A percentile compares a stretch with the other conserved stretches of the same genome.
Conservation (phyloP, 2,888 invertebrate species). For the Parascotia fuliginaria region DNA sequence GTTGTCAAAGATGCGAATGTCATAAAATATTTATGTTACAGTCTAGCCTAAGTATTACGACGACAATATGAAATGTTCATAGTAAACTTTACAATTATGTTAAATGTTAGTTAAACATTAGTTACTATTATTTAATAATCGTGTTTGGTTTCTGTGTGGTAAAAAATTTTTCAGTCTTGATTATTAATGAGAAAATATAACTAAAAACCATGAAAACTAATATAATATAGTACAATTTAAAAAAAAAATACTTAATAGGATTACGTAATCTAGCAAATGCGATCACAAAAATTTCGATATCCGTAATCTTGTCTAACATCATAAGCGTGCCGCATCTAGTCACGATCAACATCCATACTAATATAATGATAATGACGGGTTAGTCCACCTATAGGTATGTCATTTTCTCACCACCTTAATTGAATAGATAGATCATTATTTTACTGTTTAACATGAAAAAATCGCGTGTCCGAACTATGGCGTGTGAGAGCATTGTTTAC, state of each 20-base stretch:
- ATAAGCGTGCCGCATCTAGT: slow-evolving; percentile 60
- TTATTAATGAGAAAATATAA: too few species aligned
- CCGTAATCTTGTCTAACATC: slow-evolving; percentile 3
- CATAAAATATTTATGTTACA: not conserved
- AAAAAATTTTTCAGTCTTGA: too few species aligned
- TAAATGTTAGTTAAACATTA: not conserved
- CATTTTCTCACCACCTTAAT: slow-evolving; percentile 78
- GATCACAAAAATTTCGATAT: too few species aligned
- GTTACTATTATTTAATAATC: not conserved
- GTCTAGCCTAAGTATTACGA: not conserved
- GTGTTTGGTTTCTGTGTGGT: too few species aligned
- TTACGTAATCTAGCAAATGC: too few species aligned
- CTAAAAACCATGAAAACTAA: too few species aligned
- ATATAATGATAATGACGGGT: slow-evolving; percentile 67
- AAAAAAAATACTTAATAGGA: too few species aligned
- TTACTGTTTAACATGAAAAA: slow-evolving; percentile 54
- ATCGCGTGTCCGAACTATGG: slow-evolving; percentile 47
- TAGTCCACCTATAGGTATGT: slow-evolving; percentile 70
- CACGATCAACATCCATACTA: slow-evolving; percentile 44
- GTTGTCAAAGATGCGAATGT: not conserved
- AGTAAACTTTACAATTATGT: not conserved
- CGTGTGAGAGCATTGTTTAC: slow-evolving; percentile 41
- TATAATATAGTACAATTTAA: too few species aligned
- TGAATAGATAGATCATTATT: slow-evolving; percentile 73
- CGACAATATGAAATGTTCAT: not conserved